phyloP scores from a whole-genome alignment of 2,888 invertebrate genomes.

The Rhagophthalmus giganteus region DNA sequence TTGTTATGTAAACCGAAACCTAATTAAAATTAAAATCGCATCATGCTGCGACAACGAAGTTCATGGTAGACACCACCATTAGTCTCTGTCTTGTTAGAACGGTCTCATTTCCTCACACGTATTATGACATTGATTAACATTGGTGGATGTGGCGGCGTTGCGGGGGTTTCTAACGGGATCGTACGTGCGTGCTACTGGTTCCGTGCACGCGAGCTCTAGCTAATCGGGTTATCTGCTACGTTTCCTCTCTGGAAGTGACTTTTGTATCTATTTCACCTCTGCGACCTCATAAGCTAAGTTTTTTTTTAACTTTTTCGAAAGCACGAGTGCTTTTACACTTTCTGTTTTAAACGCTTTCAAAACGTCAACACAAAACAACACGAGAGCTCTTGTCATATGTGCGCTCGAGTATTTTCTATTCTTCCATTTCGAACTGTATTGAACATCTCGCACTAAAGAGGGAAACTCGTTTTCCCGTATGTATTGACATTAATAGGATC shows the following conservation, averaged over 20 bases:
- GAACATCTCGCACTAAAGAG: no score
- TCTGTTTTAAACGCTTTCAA: constrained; percentile 21
- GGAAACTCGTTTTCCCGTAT: no score
- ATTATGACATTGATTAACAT: constrained; percentile 38
- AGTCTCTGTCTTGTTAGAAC: constrained; percentile 39
- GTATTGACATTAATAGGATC: no score
- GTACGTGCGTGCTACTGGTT: constrained; percentile 31
- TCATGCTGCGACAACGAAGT: constrained; percentile 35
- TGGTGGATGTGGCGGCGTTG: constrained; percentile 20
- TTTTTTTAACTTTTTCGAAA: constrained; percentile 15
- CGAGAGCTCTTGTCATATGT: constrained; percentile 6
- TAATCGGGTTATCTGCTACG: constrained; percentile 33
- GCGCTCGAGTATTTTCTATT: constrained; percentile 4
- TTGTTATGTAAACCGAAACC: constrained; percentile 37
- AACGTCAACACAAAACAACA: constrained; percentile 9
- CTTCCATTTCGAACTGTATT: constrained; percentile 12
- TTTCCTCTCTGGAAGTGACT: constrained; percentile 31
- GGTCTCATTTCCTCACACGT: constrained; percentile 44
- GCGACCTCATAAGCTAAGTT: constrained; percentile 27
- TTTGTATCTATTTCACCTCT: constrained; percentile 31
- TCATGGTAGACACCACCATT: constrained; percentile 31
- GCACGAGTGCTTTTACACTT: constrained; percentile 21
- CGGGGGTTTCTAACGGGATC: constrained; percentile 25
- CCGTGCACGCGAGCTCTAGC: constrained; percentile 27
- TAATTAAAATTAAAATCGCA: constrained; percentile 41